Conservation (phyloP, 1,140 invertebrate species). For the Cyrtorhinus lividipennis region DNA sequence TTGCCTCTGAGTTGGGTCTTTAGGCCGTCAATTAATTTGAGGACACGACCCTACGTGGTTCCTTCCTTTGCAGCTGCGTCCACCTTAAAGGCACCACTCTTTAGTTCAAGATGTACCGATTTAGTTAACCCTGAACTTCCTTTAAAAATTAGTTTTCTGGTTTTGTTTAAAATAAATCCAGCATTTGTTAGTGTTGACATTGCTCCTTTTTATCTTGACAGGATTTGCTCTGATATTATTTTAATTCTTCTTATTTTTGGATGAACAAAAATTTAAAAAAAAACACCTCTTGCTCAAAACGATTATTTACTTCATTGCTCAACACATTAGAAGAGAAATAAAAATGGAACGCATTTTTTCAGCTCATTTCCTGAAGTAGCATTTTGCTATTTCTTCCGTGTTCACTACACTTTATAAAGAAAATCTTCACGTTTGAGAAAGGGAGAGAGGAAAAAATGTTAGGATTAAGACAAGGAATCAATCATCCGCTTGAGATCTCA, state of each 20-base stretch:
- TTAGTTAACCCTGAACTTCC: too few species aligned
- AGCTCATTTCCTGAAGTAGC: conserved; percentile 1
- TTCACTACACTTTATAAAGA: not conserved
- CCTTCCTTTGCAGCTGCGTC: too few species aligned
- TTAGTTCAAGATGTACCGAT: not conserved
- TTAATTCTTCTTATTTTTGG: not conserved
- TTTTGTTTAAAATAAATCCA: not conserved
- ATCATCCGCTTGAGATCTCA: not conserved
- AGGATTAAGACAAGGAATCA: not conserved
- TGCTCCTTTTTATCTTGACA: not conserved
- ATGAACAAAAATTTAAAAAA: too few species aligned
- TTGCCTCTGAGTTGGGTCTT: too few species aligned
- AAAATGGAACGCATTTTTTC: too few species aligned
- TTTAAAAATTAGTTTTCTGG: too few species aligned
- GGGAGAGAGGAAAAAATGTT: not conserved
- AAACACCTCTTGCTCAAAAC: conserved; percentile 19
- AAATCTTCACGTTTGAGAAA: not conserved
- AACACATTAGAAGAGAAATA: conserved; percentile 8
- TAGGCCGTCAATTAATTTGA: too few species aligned
- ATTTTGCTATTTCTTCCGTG: conserved; percentile 2
- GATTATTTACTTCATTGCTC: conserved; percentile 21
- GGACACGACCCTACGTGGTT: too few species aligned
- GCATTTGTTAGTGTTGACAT: not conserved
- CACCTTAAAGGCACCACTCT: not conserved
- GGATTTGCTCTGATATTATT: not conserved